Evolutionary conservation across 2,888 invertebrate species (phyloP), one percentile per base, ranked within the genome.

Genomic region (Leptinotarsa tumamoca): DNA sequence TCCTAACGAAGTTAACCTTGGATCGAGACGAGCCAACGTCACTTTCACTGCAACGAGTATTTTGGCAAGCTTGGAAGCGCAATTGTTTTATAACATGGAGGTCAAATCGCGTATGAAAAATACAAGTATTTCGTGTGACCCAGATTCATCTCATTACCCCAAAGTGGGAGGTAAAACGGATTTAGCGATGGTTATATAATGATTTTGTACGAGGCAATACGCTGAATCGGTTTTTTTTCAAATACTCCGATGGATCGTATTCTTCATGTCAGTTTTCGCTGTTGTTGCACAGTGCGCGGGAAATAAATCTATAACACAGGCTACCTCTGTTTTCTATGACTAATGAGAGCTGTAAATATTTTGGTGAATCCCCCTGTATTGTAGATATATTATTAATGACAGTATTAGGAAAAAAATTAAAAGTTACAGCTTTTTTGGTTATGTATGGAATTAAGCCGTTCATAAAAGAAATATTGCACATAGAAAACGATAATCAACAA

Each of bases 1-100:
- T 80, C 81, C 80, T 82, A 82, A 82, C 80, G 80, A 81, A 80
- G 82, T 77, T 80, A 82, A 82, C 83, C 84, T 84, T 83, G 83
- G 76, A 69, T 73, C 73, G 73, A 70, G 33, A 74, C 72, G 78
- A 68, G 33, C 73, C 74, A 68, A 56, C 74, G 79, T 82, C 81
- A 83, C 83, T 83, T 83, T 83, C 83, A 83, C 83, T 83, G 77
- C 73, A 80, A 82, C 71, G 63, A 74, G 75, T 77, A 76, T 83
- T 83, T 83, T 79, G 83, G 83, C 83, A 82, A 81, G 80, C 78
- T 73, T n/a, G 51, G 52, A 14, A 58, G 58, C 58, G 23, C 82
- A 75, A 78, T 78, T 83, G 78, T 82, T 80, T 77, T 74, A 69
- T 68, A 71, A 73, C 71, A 80, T 82, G 81, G 82, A 83, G 83